phyloP scores from a whole-genome alignment of 1,140 invertebrate genomes.

The Drosophila santomea region DNA sequence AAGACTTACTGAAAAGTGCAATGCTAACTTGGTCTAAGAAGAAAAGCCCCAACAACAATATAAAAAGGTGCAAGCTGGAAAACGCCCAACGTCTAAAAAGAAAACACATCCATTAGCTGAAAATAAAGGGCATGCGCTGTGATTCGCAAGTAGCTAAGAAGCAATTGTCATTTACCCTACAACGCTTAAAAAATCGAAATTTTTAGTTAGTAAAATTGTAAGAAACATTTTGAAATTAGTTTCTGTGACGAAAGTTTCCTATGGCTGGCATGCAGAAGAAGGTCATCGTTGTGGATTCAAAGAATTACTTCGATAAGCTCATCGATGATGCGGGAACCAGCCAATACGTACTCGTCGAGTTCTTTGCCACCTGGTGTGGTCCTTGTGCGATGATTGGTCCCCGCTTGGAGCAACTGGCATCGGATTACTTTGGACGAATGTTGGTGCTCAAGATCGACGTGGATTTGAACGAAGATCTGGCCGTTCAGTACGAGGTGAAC shows the following conservation, averaged over 20 bases:
- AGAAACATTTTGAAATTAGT: conserved; percentile 4
- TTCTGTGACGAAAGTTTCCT: background rate
- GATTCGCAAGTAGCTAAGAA: conserved; percentile 26
- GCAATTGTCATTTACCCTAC: conserved; percentile 16
- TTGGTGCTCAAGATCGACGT: conserved; percentile 94
- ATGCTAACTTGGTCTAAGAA: background rate
- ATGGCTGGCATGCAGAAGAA: conserved; percentile 51
- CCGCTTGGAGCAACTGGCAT: conserved; percentile 88
- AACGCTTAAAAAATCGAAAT: conserved; percentile 11
- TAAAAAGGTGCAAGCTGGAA: conserved; percentile 2
- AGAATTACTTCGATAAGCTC: conserved; percentile 89
- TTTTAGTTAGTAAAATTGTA: background rate
- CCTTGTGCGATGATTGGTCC: conserved; percentile 97
- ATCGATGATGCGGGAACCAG: conserved; percentile 90
- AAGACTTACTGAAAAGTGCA: background rate
- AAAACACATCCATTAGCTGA: conserved; percentile 23
- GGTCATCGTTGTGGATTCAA: conserved; percentile 69
- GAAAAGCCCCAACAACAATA: background rate
- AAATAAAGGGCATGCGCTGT: conserved; percentile 5
- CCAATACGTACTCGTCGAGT: conserved; percentile 94
- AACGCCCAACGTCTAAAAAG: conserved; percentile 10
- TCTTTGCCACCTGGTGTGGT: conserved; percentile 90
- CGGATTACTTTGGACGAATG: conserved; percentile 84
- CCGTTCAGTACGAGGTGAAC: conserved; percentile 90
- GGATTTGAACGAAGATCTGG: conserved; percentile 94